These are phyloP conservation scores for Corvus cornix DNA, from an alignment of 2,113 vertebrate species.

Conservation along the genomic window DNA sequence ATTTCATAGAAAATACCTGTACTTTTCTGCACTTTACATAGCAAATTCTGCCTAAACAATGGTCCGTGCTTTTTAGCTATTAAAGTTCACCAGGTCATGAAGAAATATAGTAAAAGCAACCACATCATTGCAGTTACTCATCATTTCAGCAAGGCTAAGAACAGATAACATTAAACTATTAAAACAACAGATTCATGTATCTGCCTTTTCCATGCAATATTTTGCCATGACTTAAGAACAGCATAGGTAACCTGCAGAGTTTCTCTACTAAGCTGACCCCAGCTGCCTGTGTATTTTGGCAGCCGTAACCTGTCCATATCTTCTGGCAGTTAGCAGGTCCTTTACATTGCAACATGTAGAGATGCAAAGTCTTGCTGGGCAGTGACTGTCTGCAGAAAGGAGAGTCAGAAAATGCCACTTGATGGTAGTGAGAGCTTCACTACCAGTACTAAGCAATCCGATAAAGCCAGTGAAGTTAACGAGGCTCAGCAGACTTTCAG, in stretches of 20 bases:
- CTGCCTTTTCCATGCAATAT: neutral
- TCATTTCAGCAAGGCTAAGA: neutral
- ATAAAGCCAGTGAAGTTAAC: rapidly evolving
- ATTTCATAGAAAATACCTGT: neutral
- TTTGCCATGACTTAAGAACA: neutral
- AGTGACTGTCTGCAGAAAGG: neutral
- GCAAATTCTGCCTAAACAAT: neutral
- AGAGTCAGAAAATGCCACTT: neutral
- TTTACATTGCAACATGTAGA: neutral
- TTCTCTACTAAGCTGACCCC: neutral
- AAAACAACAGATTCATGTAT: neutral
- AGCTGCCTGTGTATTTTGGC: neutral
- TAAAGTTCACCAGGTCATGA: neutral
- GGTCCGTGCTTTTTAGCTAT: neutral
- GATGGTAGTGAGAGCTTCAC: neutral
- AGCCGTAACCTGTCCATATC: neutral
- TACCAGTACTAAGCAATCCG: neutral
- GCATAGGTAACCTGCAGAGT: neutral
- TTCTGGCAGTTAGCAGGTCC: neutral
- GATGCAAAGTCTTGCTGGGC: neutral
- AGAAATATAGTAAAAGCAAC: neutral
- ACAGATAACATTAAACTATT: neutral
- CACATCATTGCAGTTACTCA: neutral
- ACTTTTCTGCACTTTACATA: neutral
- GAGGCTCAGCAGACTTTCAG: neutral